phyloP scores from a whole-genome alignment of 2,113 vertebrate genomes.

The Dinomys branickii region DNA sequence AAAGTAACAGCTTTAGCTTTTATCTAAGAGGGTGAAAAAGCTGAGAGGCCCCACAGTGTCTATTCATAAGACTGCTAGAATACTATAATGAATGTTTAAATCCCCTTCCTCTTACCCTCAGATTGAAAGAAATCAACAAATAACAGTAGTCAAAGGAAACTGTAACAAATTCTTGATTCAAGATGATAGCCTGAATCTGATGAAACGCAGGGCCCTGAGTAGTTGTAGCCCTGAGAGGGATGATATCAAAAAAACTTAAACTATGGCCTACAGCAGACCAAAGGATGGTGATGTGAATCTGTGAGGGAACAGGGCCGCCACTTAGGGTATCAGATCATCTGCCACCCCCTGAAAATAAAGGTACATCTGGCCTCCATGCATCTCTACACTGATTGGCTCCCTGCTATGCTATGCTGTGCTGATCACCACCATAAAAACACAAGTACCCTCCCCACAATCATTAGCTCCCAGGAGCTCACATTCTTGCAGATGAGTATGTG shows the following conservation, averaged over 20 bases:
- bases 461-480: slow-evolving; percentile 92
- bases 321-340: slow-evolving; percentile 95
- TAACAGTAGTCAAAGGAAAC: background rate
- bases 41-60: background rate
- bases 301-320: slow-evolving; percentile 94
- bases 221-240: background rate
- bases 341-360: slow-evolving; percentile 98
- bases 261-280: background rate
- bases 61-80: background rate
- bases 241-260: background rate
- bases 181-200: background rate
- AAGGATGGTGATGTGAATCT: background rate
- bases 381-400: slow-evolving; percentile 98
- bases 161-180: background rate
- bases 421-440: slow-evolving; percentile 96
- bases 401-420: slow-evolving; percentile 97
- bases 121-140: background rate
- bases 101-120: background rate
- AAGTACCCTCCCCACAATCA: slow-evolving; percentile 94
- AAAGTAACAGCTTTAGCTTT: background rate
- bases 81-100: background rate
- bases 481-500: slow-evolving; percentile 91
- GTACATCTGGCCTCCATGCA: slow-evolving; percentile 99
- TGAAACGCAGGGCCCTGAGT: background rate
- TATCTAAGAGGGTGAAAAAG: background rate